Evolutionary conservation across 2,113 vertebrate species (phyloP).

Genomic region (Sapayoa aenigma): DNA sequence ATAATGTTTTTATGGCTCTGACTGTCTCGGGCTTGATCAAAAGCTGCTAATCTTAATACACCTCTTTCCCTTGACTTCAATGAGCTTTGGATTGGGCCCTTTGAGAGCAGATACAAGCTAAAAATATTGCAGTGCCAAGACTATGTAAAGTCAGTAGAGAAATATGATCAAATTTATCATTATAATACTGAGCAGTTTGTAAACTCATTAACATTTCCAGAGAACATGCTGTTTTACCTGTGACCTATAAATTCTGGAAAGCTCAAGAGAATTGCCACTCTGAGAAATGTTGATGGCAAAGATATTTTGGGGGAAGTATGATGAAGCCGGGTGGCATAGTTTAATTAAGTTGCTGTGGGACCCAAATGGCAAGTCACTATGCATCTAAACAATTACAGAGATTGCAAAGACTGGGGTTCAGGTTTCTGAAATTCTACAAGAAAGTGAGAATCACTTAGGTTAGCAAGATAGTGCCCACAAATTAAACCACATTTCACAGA

Average conservation of each 20-base stretch:
- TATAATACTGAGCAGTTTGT: slow-evolving; percentile 49
- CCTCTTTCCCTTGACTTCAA: slow-evolving; percentile 33
- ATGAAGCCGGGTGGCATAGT: background rate
- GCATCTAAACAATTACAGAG: background rate
- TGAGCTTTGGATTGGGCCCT: slow-evolving; percentile 17
- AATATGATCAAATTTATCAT: slow-evolving; percentile 37
- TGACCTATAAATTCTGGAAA: slow-evolving; percentile 42
- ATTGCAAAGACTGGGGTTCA: background rate
- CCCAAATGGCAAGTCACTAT: background rate
- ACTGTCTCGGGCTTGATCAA: slow-evolving; percentile 20
- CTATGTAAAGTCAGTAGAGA: slow-evolving; percentile 7
- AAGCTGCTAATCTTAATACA: slow-evolving; percentile 27
- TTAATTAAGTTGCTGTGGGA: slow-evolving; percentile 12
- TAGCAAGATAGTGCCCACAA: background rate
- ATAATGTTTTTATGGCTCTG: slow-evolving; percentile 6
- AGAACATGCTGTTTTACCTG: slow-evolving; percentile 41
- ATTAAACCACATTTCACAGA: background rate
- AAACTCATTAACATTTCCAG: slow-evolving; percentile 63
- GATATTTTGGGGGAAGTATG: background rate
- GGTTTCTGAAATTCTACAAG: background rate
- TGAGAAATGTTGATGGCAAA: slow-evolving; percentile 7
- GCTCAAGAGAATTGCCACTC: slow-evolving; percentile 11
- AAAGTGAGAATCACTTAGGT: background rate
- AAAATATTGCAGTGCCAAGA: slow-evolving; percentile 20
- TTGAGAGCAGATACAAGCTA: background rate